These are phyloP conservation scores for Dermatemys mawii DNA, from an alignment of 2,113 vertebrate genomes.

Conservation along the genomic window DNA sequence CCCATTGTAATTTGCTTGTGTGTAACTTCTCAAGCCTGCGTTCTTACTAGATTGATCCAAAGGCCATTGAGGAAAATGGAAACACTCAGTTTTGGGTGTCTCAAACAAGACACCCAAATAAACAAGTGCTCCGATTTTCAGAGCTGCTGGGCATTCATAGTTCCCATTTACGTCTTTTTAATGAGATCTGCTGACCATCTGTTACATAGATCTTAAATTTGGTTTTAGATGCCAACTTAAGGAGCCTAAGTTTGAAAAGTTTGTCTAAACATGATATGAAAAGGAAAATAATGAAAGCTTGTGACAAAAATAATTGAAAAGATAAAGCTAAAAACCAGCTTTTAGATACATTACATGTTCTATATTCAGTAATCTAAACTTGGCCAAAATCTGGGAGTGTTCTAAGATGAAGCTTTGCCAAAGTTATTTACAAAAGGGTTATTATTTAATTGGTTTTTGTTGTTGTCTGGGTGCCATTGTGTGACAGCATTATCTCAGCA, in stretches of 20 bases:
- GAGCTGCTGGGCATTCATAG: not conserved
- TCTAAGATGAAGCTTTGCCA: not conserved
- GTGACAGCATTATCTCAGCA: not conserved
- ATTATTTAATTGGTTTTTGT: not conserved
- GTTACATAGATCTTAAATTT: not conserved
- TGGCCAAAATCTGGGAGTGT: not conserved
- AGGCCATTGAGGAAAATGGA: not conserved
- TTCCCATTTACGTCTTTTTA: not conserved
- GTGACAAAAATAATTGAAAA: not conserved
- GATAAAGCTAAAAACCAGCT: not conserved
- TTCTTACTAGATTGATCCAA: not conserved
- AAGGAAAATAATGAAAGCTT: not conserved
- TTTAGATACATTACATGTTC: not conserved
- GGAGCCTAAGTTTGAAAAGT: not conserved
- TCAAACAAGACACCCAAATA: not conserved
- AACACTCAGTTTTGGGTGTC: not conserved
- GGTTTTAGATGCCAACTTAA: not conserved
- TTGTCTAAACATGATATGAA: not conserved
- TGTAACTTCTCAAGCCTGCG: not conserved
- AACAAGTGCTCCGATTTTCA: accelerated
- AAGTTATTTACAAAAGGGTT: not conserved
- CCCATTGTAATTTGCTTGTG: not conserved
- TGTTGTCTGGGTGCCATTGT: not conserved
- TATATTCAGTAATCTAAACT: not conserved
- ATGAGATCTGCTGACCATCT: not conserved